Percentiles rank a stretch among this genome's conserved stretches.
Evolutionary conservation across 2,888 invertebrate species (phyloP).

Genomic region (Heteropelma amictum): DNA sequence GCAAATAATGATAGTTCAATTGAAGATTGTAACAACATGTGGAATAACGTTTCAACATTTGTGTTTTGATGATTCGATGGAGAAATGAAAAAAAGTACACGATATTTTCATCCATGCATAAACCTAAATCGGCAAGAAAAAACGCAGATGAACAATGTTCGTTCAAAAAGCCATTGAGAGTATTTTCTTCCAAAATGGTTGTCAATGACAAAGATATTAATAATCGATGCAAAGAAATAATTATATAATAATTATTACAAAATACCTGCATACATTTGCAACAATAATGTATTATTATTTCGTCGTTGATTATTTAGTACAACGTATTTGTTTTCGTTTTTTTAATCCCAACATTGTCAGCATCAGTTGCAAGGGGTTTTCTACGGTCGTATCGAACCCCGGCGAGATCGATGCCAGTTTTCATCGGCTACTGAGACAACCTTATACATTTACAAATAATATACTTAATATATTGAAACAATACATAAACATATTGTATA

Average conservation of each 20-base stretch:
- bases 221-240: neutral
- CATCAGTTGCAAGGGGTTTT: neutral
- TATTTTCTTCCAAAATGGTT: constrained; percentile 14
- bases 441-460: constrained; percentile 54
- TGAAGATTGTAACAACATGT: no score
- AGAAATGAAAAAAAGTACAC: constrained; percentile 16
- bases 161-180: constrained; percentile 6
- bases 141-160: constrained; percentile 8
- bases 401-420: constrained; percentile 39
- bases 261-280: neutral
- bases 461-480: constrained; percentile 45
- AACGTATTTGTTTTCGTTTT: neutral
- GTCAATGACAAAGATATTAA: neutral
- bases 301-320: neutral
- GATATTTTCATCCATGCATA: constrained; percentile 12
- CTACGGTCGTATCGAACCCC: constrained; percentile 21
- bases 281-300: constrained; percentile 11
- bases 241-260: neutral
- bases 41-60: no score
- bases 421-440: constrained; percentile 47
- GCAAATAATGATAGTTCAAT: constrained; percentile 26
- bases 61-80: no score
- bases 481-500: constrained; percentile 43
- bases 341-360: no score
- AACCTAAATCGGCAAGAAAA: constrained; percentile 11